Evolutionary conservation across 2,797 vertebrate species (phyloP), one percentile per base, ranked within the genome.

Genomic region (Vespertilio murinus): DNA sequence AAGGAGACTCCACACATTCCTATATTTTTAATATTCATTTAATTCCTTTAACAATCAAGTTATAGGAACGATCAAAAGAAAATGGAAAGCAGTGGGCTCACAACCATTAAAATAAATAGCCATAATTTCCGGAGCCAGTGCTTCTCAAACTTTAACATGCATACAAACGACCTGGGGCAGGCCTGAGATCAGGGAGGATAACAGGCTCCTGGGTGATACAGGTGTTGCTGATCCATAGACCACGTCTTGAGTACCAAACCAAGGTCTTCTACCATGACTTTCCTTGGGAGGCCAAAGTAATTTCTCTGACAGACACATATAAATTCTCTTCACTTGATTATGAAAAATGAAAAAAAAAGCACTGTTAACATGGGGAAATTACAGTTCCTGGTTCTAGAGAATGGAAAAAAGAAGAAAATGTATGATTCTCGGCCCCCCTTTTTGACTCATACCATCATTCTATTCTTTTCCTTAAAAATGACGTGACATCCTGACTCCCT

Each of bases 391-490:
- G 20, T 87, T 93, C 28, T 42, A 59, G 28, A 93, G 69, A 93
- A 86, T 22, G 42, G 30, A 25, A 90, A 1, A 45, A 73, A 86
- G 54, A 85, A 82, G 45, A 25, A 74, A 92, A 70, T 40, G 23
- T 54, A 35, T 40, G 64, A 86, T 45, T 47, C 30, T 49, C 35
- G 67, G 45, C 64, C 33, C 20, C 3, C 18, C 8, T 84, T 13
- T 94, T 69, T 91, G 77, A 86, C 35, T 94, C 28, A 84, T 10
- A 87, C 0, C 22, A 69, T 69, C 33, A 88, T 42, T 75, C 28
- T 61, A 74, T 74, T 89, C 38, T 22, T 73, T 84, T 93, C 79
- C 64, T 84, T 45, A 92, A 96, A 94, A 82, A 5, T 90, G 42
- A 40, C n/a, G 86, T 90, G 42, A 86, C 64, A 84, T 59, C 59